Base-by-base conservation (phyloP, 1,140 invertebrate genomes). In the Anoplophora glabripennis region DNA sequence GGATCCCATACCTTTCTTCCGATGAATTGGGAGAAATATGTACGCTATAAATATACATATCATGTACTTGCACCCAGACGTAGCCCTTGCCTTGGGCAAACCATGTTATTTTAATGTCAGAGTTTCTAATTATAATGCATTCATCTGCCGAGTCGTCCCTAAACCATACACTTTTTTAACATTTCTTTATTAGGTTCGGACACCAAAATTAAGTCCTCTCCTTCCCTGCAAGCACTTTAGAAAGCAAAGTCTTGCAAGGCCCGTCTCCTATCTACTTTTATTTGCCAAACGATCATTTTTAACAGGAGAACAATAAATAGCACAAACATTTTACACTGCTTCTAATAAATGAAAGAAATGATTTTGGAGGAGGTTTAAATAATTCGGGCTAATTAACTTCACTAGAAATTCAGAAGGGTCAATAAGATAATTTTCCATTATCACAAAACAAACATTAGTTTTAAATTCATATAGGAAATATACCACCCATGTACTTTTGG, bases 1-100 rank as follows among this genome's bases (percentile, higher is more conserved):
- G 17, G 9, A 3, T 17, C 42, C 5, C 15, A 17, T n/a, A 45
- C 11, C 9, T 17, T 17, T 45, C 3, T 17, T 44, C 0, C 11
- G 9, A 18, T 54, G 44, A 15, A 28, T 54, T 54, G 9, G 53
- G 41, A 8, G 37, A 54, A 10, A 48, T 35, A 40, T 54, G 44
- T 37, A 21, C 42, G 40, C 14, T 54, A 14, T 47, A 54, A 14
- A 54, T 21, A 38, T 28, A 11, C 9, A 1, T n/a, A 17, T 34
- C 34, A 10, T 33, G 8, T 10, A n/a, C 11, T 0, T 3, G 3
- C 11, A 51, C 11, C 21, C 21, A 12, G 3, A 51, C 28, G 15
- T n/a, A 51, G 10, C 0, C 28, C 4, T 34, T 51, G 10, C 21
- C 21, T 34, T 9, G 11, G n/a, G 10, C 18, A 51, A 7, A 7